Percentiles rank a stretch among this genome's conserved stretches.
These are phyloP conservation scores for Orchesella cincta DNA, from an alignment of 1,140 invertebrate genomes.

Conservation along the genomic window DNA sequence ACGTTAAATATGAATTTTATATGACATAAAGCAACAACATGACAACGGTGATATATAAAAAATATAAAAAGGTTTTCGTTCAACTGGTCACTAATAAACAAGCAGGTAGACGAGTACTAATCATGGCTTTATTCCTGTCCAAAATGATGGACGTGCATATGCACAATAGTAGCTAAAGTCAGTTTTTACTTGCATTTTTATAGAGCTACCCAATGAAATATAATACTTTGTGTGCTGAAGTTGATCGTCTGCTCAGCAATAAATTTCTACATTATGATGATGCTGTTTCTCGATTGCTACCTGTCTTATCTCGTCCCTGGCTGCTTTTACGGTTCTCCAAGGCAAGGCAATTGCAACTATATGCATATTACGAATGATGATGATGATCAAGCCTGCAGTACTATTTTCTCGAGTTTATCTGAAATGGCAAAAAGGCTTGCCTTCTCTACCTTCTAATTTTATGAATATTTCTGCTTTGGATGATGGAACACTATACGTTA, in stretches of 20 bases:
- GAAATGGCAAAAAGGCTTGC: too few species aligned
- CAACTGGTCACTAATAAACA: neutral
- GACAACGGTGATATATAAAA: neutral
- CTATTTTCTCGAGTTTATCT: too few species aligned
- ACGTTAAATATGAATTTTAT: neutral
- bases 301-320: slow-evolving; percentile 1
- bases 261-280: slow-evolving; percentile 19
- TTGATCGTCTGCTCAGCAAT: slow-evolving; percentile 10
- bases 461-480: too few species aligned
- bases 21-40: neutral
- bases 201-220: neutral
- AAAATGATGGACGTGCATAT: neutral
- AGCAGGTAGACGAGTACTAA: neutral
- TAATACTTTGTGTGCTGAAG: slow-evolving; percentile 9
- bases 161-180: neutral
- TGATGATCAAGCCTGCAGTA: too few species aligned
- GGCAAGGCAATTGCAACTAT: too few species aligned
- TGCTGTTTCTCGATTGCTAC: slow-evolving; percentile 17
- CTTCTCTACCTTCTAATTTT: too few species aligned
- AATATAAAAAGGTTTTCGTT: neutral
- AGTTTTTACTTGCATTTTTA: neutral
- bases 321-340: too few species aligned
- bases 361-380: too few species aligned
- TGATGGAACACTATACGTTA: too few species aligned
- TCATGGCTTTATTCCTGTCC: slow-evolving; percentile 1